A percentile compares a stretch with the other conserved stretches of the same genome.
phyloP scores from a whole-genome alignment of 2,113 vertebrate species.

The Pseudolaguvia tuberculata region DNA sequence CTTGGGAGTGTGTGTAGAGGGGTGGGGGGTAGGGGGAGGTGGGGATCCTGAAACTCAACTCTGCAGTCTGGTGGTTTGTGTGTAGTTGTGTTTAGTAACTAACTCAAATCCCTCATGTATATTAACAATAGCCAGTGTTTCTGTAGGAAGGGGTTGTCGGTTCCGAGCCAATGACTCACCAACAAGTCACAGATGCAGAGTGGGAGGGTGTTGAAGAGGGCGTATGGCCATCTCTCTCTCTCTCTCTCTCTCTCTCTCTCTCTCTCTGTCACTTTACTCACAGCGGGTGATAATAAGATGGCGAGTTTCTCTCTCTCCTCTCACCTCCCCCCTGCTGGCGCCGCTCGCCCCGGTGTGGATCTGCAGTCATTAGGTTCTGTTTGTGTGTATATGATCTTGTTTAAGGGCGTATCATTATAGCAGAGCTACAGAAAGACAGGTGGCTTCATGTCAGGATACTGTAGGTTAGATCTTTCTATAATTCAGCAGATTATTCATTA shows the following conservation, averaged over 20 bases:
- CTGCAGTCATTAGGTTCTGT: conserved; percentile 38
- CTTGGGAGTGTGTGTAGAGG: too few species aligned
- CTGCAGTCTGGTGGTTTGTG: background rate
- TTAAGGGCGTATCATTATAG: conserved; percentile 16
- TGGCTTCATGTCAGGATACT: background rate
- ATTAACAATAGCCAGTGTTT: conserved; percentile 5
- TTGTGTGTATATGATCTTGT: conserved; percentile 29
- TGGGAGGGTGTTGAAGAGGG: conserved; percentile 46
- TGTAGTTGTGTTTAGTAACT: background rate
- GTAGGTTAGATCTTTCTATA: background rate
- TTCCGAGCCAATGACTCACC: conserved; percentile 30
- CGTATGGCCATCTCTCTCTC: conserved; percentile 20
- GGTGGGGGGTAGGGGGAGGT: too few species aligned
- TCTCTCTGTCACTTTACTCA: conserved; percentile 8
- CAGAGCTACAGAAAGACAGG: background rate
- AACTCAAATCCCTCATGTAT: background rate
- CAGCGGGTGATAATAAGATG: conserved; percentile 39
- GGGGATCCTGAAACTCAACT: background rate
- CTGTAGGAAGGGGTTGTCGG: background rate
- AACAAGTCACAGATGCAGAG: conserved; percentile 48
- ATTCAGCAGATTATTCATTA: too few species aligned
- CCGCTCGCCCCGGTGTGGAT: conserved; percentile 8
- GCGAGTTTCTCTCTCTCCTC: conserved; percentile 22
- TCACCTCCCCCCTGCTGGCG: conserved; percentile 19
- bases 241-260: conserved; percentile 6